A percentile compares a stretch with the other conserved stretches of the same genome.
phyloP scores from a whole-genome alignment of 2,888 invertebrate genomes.

The Agrotis clavis region DNA sequence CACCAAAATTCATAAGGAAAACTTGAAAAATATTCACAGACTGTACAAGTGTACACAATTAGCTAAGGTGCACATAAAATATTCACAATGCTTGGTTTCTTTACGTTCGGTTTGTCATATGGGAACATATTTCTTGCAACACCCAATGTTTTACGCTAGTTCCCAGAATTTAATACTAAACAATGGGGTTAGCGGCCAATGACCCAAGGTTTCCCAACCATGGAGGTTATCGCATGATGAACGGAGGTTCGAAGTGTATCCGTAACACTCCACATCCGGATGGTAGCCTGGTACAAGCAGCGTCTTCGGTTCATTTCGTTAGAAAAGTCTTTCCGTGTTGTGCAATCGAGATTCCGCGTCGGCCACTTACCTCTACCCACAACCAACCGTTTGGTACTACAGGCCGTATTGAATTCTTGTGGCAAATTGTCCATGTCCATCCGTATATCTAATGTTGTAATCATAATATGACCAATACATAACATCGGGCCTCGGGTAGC shows the following conservation, averaged over 20 bases:
- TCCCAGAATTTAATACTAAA: slow-evolving; percentile 35
- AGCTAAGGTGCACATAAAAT: slow-evolving; percentile 17
- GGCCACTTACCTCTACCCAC: slow-evolving; percentile 63
- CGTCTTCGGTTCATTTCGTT: slow-evolving; percentile 61
- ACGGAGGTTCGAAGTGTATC: slow-evolving; percentile 48
- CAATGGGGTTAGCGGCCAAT: slow-evolving; percentile 52
- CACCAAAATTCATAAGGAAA: slow-evolving; percentile 29
- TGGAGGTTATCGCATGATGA: slow-evolving; percentile 50
- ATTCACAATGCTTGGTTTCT: slow-evolving; percentile 40
- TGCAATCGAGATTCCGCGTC: slow-evolving; percentile 63
- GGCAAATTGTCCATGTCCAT: slow-evolving; percentile 26
- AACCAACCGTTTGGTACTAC: slow-evolving; percentile 30
- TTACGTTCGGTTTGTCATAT: slow-evolving; percentile 30
- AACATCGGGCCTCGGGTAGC: slow-evolving; percentile 6
- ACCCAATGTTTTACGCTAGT: slow-evolving; percentile 31
- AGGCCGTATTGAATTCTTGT: slow-evolving; percentile 31
- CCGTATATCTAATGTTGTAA: slow-evolving; percentile 11
- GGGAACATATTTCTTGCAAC: slow-evolving; percentile 55
- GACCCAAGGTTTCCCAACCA: slow-evolving; percentile 53
- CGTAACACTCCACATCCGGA: slow-evolving; percentile 52
- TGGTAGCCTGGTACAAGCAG: slow-evolving; percentile 38
- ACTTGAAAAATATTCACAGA: slow-evolving; percentile 29
- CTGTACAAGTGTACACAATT: slow-evolving; percentile 18
- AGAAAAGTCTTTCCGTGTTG: slow-evolving; percentile 63
- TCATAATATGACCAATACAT: slow-evolving; percentile 20